A percentile compares a stretch with the other conserved stretches of the same genome.
Evolutionary conservation across 2,113 vertebrate species (phyloP).

Genomic region (Bagarius yarrelli): DNA sequence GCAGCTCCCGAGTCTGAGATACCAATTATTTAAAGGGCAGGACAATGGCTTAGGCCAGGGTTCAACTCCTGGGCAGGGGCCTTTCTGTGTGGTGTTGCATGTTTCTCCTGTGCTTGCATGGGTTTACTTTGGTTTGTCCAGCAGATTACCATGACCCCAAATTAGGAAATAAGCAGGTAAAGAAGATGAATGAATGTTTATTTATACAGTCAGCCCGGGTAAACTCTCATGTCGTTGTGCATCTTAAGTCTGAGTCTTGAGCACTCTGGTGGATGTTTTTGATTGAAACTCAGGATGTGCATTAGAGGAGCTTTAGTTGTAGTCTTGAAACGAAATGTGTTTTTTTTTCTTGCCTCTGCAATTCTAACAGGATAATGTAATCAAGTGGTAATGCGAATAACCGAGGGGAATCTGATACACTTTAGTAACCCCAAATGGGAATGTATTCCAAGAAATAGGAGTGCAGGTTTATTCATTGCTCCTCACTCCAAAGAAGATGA

Average conservation of each 20-base stretch:
- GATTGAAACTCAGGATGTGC: neutral
- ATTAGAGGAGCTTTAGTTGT: constrained; percentile 3
- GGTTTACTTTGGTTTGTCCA: no score
- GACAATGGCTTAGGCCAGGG: no score
- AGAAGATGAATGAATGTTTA: no score
- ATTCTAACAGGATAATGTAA: constrained; percentile 5
- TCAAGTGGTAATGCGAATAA: constrained; percentile 16
- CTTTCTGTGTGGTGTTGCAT: no score
- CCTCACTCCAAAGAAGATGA: neutral
- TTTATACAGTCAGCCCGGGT: no score
- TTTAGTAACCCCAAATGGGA: constrained; percentile 16
- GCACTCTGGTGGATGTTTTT: neutral
- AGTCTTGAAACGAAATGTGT: neutral
- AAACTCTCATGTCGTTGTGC: neutral
- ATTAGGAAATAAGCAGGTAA: no score
- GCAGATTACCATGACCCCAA: no score
- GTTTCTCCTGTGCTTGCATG: no score
- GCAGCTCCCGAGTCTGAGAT: no score
- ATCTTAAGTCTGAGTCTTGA: neutral
- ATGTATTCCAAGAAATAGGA: constrained; percentile 19
- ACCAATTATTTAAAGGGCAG: no score
- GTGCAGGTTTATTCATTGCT: neutral
- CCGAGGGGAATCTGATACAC: constrained; percentile 6
- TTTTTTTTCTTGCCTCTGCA: neutral
- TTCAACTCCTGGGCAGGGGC: no score